Base-by-base conservation (phyloP, 2,797 vertebrate genomes). In the Falco novaeseelandiae region DNA sequence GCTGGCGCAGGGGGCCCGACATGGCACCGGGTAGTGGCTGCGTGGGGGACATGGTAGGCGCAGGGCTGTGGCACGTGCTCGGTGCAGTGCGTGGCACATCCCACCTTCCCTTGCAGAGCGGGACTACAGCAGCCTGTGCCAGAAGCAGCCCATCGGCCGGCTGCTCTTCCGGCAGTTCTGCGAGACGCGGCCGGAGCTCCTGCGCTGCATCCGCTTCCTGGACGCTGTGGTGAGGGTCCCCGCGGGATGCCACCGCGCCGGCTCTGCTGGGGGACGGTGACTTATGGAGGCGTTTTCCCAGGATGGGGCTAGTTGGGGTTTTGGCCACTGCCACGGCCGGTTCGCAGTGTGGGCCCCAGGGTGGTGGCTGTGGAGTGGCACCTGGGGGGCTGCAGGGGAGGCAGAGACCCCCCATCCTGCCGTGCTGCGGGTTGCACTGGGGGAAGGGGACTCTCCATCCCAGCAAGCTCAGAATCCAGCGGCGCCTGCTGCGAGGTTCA, bases 81-180 rank as follows among this genome's bases (percentile, higher is more conserved):
- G 34, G 49, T 23, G 18, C 12, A 4, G 38, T 2, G 6, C 21
- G 5, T 58, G 74, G 73, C 59, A 81, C 22, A 2, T 89, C n/a
- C 58, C 14, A 16, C 72, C 52, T 87, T 61, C 44, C 81, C 61
- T 79, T 61, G 87, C 97, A 99, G 99, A 98, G 58, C 96, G 97
- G 67, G 98, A 99, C 74, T 99, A 98, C 95, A 27, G 94, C 79
- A 99, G 97, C 86, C 83, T 99, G 32, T 99, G 99, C 96, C 98
- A 98, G 87, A 97, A 96, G 86, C 99, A 99, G 97, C 99, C 99
- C 2, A 98, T 99, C 21, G 99, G 99, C 8, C 98, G 97, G 73
- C 96, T 97, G 22, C 98, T 99, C 34, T 99, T 99, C 62, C 95
- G 98, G 34, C 98, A 99, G 57, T 99, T 98, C 98, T 99, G 99